Evolutionary conservation across 2,797 vertebrate species (phyloP), one percentile per base, ranked within the genome.

Genomic region (Sebastes jordani): DNA sequence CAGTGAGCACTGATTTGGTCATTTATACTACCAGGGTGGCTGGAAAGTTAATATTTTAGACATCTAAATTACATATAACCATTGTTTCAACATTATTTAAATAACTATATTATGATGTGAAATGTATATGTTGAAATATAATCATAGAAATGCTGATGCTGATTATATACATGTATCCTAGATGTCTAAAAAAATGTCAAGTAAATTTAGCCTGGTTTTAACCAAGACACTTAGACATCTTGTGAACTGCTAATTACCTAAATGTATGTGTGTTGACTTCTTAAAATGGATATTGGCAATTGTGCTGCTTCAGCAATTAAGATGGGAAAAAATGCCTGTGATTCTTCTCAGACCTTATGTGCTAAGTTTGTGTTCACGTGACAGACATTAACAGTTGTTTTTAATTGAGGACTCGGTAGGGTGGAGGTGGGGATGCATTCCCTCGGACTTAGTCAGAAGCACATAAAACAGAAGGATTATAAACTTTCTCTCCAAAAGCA

Each of bases 381-480:
- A 74, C 49, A 73, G 80, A 83, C 80, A 88, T 86, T 89, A 92
- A 71, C 90, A 92, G 89, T 93, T 94, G 91, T 88, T 94, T 95
- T 92, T 94, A 91, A 93, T 94, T 92, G 92, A 84, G 81, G 78
- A 80, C 81, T 82, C 70, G 66, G 60, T 66, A 66, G 60, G 60
- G 20, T 25, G 52, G 80, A 65, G 36, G 49, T 36, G 34, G 55
- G 81, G 34, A 67, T 61, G 76, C 93, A 93, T 96, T 96, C 93
- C 84, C 91, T 76, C 76, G 36, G 90, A 76, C 87, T 95, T 92
- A 95, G 91, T 95, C 92, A 96, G 91, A 90, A 92, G 87, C 92
- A 88, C 85, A 93, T 96, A 95, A 96, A 96, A 93, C 84, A 90
- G 90, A 93, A 87, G 88, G 92, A 93, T 95, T 95, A 92, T 94